Evolutionary conservation across 2,797 vertebrate species (phyloP), one percentile per base, ranked within the genome.

Genomic region (Urocyon cinereoargenteus): DNA sequence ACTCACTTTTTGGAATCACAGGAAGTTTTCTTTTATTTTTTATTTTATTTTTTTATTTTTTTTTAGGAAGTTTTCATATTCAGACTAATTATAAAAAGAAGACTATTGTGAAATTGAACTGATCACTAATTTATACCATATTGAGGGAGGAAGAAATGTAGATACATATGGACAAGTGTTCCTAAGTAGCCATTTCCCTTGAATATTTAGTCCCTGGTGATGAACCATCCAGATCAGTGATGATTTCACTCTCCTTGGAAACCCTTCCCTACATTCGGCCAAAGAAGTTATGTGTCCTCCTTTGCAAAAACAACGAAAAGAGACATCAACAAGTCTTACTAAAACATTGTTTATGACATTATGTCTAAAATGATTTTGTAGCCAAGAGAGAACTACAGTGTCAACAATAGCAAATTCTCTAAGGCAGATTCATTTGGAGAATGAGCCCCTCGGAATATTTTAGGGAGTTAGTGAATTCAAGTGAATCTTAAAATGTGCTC

Each of bases 51-150:
- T n/a, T n/a, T n/a, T n/a, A n/a, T n/a, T n/a, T n/a, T n/a, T n/a
- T n/a, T n/a, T n/a, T n/a, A n/a, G n/a, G n/a, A n/a, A n/a, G n/a
- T n/a, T 66, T 72, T 75, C 40, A 59, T 53, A 75, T 53, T 95
- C 75, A 75, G 12, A 86, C 73, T 51, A 95, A 94, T 93, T 49
- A 66, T 26, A 75, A 83, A 90, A 22, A 13, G 7, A 24, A 94
- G 16, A 68, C 10, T 81, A 4, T 6, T 21, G 0, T 18, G 51
- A 45, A 36, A 22, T 73, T 90, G 91, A 53, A 90, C 12, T 70
- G 53, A 64, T 62, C 3, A 14, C 49, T 66, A 28, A 53, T 72
- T 59, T 51, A 40, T 62, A 19, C 21, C 21, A 22, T 70, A 24
- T 11, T 36, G 78, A 72, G 40, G 19, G 21, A 70, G 36, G 28